Conservation (phyloP, 2,888 invertebrate species). For the Eledone cirrhosa region DNA sequence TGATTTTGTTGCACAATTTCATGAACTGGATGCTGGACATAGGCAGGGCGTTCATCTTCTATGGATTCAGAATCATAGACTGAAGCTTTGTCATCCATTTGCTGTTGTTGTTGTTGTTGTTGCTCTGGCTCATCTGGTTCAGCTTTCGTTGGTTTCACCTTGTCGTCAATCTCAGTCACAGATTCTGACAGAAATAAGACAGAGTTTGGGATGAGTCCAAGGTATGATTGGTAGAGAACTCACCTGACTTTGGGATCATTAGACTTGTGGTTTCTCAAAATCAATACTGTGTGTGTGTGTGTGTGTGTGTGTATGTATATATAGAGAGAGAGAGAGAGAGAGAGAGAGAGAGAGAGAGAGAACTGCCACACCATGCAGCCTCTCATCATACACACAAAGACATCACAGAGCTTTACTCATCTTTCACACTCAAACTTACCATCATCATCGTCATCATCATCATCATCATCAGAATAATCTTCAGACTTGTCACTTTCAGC, state of each 20-base stretch:
- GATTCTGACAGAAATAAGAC: not conserved
- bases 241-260: too few species aligned
- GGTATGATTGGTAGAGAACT: too few species aligned
- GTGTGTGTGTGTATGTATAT: too few species aligned
- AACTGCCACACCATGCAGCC: too few species aligned
- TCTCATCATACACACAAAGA: too few species aligned
- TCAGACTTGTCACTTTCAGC: constrained; percentile 7
- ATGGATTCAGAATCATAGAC: constrained; percentile 69
- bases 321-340: too few species aligned
- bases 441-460: not conserved
- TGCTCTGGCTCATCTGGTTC: not conserved
- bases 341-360: too few species aligned
- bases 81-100: not conserved
- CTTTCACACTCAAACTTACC: not conserved
- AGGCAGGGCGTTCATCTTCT: constrained; percentile 68
- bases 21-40: constrained; percentile 37
- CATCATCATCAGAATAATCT: constrained; percentile 22
- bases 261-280: too few species aligned
- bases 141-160: constrained; percentile 23
- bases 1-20: constrained; percentile 37
- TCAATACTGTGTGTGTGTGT: too few species aligned
- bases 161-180: not conserved
- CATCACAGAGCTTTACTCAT: not conserved
- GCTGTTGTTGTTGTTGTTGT: too few species aligned
- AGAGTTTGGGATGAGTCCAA: too few species aligned